These are phyloP conservation scores for Sternarchorhynchus goeldii DNA, from an alignment of 2,797 vertebrate genomes.

Conservation along the genomic window DNA sequence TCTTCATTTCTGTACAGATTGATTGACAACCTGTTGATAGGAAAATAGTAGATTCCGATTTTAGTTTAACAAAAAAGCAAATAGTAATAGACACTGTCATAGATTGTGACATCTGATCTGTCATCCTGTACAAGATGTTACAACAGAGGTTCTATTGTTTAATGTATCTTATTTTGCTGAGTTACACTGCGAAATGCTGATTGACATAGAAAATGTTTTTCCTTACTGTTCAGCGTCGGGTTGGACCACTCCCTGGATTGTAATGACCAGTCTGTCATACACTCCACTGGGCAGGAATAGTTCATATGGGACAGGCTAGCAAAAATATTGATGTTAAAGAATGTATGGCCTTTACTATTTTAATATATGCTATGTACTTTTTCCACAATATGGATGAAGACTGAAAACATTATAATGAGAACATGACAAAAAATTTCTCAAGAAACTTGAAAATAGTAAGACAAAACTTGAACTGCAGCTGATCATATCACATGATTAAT, in stretches of 20 bases:
- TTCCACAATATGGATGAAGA: background rate
- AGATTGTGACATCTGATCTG: too few species aligned
- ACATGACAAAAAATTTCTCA: background rate
- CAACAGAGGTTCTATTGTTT: background rate
- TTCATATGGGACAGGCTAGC: constrained; percentile 59
- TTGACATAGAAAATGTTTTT: background rate
- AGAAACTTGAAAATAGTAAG: background rate
- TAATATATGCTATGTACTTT: background rate
- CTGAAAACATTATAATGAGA: background rate
- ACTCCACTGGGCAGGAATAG: constrained; percentile 50
- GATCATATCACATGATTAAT: background rate
- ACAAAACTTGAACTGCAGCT: background rate
- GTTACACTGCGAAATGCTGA: too few species aligned
- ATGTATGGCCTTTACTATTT: background rate
- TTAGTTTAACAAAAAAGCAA: background rate
- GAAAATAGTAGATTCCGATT: background rate
- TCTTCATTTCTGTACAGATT: constrained; percentile 52
- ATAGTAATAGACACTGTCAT: background rate
- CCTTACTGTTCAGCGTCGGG: constrained; percentile 53
- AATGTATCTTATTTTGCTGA: too few species aligned
- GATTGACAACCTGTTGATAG: constrained; percentile 53
- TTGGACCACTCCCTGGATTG: constrained; percentile 54
- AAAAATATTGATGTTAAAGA: background rate
- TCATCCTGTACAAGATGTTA: too few species aligned
- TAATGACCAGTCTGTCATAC: constrained; percentile 61